Evolutionary conservation across 2,113 vertebrate genomes (phyloP), one percentile per base, ranked within the genome.

Genomic region (Entomyzon cyanotis): DNA sequence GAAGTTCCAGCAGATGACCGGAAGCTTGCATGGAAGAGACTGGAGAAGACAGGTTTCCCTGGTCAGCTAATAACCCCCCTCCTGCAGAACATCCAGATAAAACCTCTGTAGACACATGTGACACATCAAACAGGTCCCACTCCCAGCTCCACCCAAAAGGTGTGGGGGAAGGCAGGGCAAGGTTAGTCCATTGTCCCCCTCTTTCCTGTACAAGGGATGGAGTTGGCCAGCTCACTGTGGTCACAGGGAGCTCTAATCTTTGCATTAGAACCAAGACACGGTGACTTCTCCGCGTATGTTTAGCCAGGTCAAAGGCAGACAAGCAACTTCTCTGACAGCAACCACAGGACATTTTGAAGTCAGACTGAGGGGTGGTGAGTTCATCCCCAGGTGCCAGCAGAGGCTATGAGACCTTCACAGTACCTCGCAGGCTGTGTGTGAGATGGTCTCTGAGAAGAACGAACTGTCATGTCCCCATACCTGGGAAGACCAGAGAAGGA

Each of bases 201-300:
- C 71, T 24, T 64, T 49, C 31, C 10, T 69, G 50, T 28, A 4
- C 0, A 5, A 27, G 9, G 41, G 35, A 63, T 17, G 30, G 21
- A 60, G 63, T 14, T 70, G 63, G 80, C 13, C 5, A 1, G 44
- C 39, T 10, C 21, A 83, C 8, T 1, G 14, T 0, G 0, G 53
- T 15, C 11, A 4, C 1, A 11, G 63, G 23, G 21, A 65, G 31
- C 18, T 49, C 23, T 35, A 55, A 70, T 13, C 41, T 23, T 39
- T 37, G 28, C 55, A 23, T 39, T 31, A 85, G 58, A 85, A 30
- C 35, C 20, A 88, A 86, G 31, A 23, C 21, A 50, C 1, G 2
- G 56, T 11, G 56, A 30, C 58, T 64, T 41, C 35, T 44, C 52
- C 33, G 16, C 9, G 1, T 17, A 47, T 8, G 31, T 60, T n/a